phyloP scores from a whole-genome alignment of 2,797 vertebrate species.

The Lycodopsis pacificus region DNA sequence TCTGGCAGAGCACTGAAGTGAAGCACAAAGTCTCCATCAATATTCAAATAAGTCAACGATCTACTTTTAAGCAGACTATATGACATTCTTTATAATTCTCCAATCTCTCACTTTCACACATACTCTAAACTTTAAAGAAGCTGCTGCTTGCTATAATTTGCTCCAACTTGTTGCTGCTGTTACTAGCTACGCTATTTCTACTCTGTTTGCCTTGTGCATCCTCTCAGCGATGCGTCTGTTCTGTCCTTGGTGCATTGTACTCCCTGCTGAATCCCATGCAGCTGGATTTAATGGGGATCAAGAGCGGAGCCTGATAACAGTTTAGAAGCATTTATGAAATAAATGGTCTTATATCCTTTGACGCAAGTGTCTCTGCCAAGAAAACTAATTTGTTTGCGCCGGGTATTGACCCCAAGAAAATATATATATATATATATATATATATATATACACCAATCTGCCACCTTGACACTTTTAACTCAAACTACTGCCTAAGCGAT shows the following conservation, averaged over 20 bases:
- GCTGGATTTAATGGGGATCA: conserved; percentile 64
- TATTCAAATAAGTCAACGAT: conserved; percentile 33
- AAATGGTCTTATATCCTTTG: conserved; percentile 46
- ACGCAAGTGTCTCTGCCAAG: conserved; percentile 26
- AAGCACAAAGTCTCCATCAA: conserved; percentile 8
- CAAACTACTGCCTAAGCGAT: conserved; percentile 28
- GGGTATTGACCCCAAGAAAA: conserved; percentile 30
- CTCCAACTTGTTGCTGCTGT: conserved; percentile 38
- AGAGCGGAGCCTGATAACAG: conserved; percentile 52
- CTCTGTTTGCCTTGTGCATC: conserved; percentile 55
- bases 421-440: conserved; percentile 21
- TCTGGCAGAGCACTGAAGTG: conserved; percentile 4
- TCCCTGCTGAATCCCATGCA: conserved; percentile 56
- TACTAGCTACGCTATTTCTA: conserved; percentile 55
- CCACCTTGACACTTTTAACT: conserved; percentile 4
- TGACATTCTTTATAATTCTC: conserved; percentile 21
- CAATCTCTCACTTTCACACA: conserved; percentile 18
- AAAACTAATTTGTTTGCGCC: conserved; percentile 35
- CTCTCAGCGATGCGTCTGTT: conserved; percentile 54
- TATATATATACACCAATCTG: conserved; percentile 22
- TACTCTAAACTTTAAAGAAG: conserved; percentile 1
- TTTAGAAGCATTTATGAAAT: conserved; percentile 55
- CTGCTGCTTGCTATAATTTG: conserved; percentile 35
- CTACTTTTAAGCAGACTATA: conserved; percentile 37
- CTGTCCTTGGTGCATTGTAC: conserved; percentile 57